Conservation (phyloP, 2,113 vertebrate genomes). For the Istiophorus platypterus region DNA sequence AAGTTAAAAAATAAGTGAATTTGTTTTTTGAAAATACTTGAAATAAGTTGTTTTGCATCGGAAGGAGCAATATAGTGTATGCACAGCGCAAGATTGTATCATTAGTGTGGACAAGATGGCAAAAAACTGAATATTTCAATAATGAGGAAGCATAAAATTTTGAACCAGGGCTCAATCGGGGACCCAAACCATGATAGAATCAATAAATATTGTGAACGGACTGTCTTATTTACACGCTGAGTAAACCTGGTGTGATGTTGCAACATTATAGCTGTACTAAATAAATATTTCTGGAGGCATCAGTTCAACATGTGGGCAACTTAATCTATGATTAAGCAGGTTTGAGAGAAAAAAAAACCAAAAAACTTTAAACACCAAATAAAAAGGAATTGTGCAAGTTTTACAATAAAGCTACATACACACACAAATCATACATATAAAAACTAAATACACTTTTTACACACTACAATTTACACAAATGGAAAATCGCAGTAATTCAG, state of each 20-base stretch:
- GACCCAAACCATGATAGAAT: not conserved
- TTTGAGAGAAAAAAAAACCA: too few relatives aligned
- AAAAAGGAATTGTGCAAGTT: not conserved
- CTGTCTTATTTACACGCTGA: not conserved
- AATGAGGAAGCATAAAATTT: not conserved
- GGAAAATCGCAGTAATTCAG: not conserved
- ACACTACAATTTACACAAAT: conserved; percentile 8
- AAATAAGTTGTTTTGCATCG: too few relatives aligned
- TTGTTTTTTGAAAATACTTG: too few relatives aligned
- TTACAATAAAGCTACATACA: too few relatives aligned
- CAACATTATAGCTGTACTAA: not conserved
- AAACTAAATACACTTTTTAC: not conserved
- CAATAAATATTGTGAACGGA: not conserved
- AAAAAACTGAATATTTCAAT: too few relatives aligned
- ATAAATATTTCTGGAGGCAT: not conserved
- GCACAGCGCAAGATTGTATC: too few relatives aligned
- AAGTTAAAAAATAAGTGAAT: too few relatives aligned
- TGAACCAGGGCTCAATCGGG: too few relatives aligned
- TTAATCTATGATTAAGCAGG: not conserved
- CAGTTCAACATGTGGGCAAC: not conserved
- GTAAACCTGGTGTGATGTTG: too few relatives aligned
- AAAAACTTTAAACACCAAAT: not conserved
- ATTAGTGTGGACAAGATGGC: too few relatives aligned
- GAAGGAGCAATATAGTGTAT: too few relatives aligned
- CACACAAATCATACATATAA: not conserved